Base-by-base conservation (phyloP, 1,140 invertebrate genomes). In the Cydia splendana region DNA sequence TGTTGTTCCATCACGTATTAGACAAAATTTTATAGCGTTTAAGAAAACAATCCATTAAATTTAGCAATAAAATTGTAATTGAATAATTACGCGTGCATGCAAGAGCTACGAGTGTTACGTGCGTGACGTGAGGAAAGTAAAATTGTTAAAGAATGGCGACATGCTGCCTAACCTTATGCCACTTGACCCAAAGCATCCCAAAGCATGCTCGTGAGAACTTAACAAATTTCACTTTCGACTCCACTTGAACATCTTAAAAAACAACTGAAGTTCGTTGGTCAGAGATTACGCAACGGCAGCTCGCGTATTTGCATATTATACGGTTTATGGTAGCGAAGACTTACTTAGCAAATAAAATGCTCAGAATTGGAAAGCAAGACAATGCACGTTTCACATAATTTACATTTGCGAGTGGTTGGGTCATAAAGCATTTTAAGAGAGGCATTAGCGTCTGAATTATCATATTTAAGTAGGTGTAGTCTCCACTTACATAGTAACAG, bases 241-340 rank as follows among this genome's bases (percentile, higher is more conserved):
- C 77, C 76, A 71, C 48, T 69, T 77, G 62, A 75, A 79, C 20
- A 65, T 74, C 48, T 80, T 77, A 75, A 79, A 79, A 79, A 79
- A 75, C 51, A 79, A 9, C 53, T 24, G 28, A 71, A 53, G 62
- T 69, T 15, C 28, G 20, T 78, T 75, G 77, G 77, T 48, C 77
- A 75, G 74, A 71, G 75, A 77, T 75, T 75, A 20, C 67, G 74
- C 62, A 78, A 78, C 45, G 30, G 65, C 45, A 71, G 73, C 77
- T 75, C 53, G n/a, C 38, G 13, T 80, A 76, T 80, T 80, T 80
- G 76, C 76, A 80, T 80, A 62, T 62, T 62, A 77, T 80, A 76
- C 77, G 69, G 53, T 77, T 71, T 71, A 71, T 71, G 38, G 67
- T 71, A 38, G 15, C 67, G 67, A 45, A 71, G 67, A 71, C 34